These are phyloP conservation scores for Noctua janthina DNA, from an alignment of 2,888 invertebrate genomes.

Conservation along the genomic window DNA sequence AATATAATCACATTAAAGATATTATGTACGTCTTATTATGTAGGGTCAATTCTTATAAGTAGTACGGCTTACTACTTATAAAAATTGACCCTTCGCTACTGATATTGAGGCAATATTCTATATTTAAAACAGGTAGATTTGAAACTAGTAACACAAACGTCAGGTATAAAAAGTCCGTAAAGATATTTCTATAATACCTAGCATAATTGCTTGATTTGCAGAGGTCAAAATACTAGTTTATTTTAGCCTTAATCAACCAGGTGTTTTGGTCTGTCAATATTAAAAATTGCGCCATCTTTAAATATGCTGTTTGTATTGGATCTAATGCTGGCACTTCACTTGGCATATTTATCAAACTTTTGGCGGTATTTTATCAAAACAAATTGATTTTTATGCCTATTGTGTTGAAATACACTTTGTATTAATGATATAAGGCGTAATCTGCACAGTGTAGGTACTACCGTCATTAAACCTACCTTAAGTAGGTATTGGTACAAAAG, in stretches of 20 bases:
- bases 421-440: no score
- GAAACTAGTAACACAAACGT: background rate
- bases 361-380: background rate
- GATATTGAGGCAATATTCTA: background rate
- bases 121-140: no score
- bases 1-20: no score
- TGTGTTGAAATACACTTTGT: background rate
- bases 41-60: no score
- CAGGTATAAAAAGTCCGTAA: background rate
- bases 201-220: background rate
- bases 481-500: no score
- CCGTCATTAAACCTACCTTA: no score
- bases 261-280: background rate
- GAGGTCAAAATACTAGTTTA: conserved; percentile 15
- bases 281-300: background rate
- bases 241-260: background rate
- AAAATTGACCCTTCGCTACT: no score
- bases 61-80: no score
- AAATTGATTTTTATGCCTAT: background rate
- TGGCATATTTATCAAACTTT: background rate
- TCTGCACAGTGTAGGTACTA: no score
- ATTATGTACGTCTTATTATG: no score
- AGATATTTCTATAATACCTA: background rate
- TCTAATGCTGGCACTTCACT: background rate
- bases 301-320: background rate